phyloP scores from a whole-genome alignment of 2,888 invertebrate genomes.

The Tortricodes alternella region DNA sequence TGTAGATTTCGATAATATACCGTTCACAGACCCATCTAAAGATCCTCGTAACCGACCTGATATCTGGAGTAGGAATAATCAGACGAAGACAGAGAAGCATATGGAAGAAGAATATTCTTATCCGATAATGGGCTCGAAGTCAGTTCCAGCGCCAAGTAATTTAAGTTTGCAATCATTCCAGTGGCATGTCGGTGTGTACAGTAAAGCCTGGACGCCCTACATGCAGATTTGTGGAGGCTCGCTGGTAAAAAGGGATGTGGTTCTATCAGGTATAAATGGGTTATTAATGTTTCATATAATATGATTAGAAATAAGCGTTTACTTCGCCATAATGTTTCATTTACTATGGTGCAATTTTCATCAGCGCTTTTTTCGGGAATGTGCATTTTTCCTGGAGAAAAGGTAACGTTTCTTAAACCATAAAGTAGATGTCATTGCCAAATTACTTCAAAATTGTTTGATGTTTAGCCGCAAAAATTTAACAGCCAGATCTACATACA shows the following conservation, averaged over 20 bases:
- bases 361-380: too few relatives aligned
- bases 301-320: too few relatives aligned
- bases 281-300: too few relatives aligned
- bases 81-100: neutral
- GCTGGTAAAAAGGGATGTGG: constrained; percentile 49
- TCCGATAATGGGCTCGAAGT: neutral
- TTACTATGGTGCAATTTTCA: too few relatives aligned
- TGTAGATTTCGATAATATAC: neutral
- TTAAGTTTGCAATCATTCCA: neutral
- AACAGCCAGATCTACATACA: too few relatives aligned
- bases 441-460: too few relatives aligned
- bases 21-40: neutral
- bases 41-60: neutral
- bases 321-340: too few relatives aligned
- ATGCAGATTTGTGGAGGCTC: constrained; percentile 74
- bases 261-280: constrained; percentile 45
- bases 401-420: too few relatives aligned
- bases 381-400: too few relatives aligned
- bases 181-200: constrained; percentile 77
- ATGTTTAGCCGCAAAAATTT: too few relatives aligned
- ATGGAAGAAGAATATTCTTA: neutral
- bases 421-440: too few relatives aligned
- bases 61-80: neutral
- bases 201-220: constrained; percentile 51
- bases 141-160: neutral